Conservation (phyloP, 2,113 vertebrate genomes). For the Felis chaus region DNA sequence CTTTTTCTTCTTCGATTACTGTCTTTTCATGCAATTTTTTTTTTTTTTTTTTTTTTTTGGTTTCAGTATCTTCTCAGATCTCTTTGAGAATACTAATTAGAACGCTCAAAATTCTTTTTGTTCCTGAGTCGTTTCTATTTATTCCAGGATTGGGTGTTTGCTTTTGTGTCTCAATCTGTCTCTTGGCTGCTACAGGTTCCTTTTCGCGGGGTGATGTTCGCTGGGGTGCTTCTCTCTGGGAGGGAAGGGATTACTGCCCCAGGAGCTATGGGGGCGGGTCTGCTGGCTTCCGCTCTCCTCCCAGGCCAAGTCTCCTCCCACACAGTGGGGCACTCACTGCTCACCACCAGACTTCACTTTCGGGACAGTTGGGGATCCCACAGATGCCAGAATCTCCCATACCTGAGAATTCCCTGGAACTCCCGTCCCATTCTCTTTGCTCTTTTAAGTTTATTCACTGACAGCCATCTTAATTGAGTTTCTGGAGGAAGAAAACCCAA, state of each 20-base stretch:
- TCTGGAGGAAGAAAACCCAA: background rate
- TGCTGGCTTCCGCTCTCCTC: background rate
- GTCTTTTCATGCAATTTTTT: background rate
- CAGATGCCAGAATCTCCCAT: background rate
- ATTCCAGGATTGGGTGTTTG: background rate
- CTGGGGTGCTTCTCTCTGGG: background rate
- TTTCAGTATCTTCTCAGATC: background rate
- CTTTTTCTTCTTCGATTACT: background rate
- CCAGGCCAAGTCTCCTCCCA: fast-evolving
- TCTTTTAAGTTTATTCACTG: background rate
- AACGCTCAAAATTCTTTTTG: background rate
- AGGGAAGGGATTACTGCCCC: background rate
- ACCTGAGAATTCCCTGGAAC: background rate
- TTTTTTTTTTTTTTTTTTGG: background rate
- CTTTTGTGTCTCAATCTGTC: background rate
- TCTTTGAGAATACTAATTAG: slow-evolving; percentile 27
- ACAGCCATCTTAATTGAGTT: background rate
- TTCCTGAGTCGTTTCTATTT: background rate
- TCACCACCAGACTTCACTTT: background rate
- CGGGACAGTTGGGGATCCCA: background rate
- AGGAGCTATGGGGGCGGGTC: background rate
- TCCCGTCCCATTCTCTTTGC: background rate
- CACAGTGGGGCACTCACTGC: background rate
- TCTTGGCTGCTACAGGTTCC: background rate
- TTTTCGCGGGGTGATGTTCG: background rate